These are phyloP conservation scores for Cosmorhoe ocellata DNA, from an alignment of 2,888 invertebrate species.

Conservation along the genomic window DNA sequence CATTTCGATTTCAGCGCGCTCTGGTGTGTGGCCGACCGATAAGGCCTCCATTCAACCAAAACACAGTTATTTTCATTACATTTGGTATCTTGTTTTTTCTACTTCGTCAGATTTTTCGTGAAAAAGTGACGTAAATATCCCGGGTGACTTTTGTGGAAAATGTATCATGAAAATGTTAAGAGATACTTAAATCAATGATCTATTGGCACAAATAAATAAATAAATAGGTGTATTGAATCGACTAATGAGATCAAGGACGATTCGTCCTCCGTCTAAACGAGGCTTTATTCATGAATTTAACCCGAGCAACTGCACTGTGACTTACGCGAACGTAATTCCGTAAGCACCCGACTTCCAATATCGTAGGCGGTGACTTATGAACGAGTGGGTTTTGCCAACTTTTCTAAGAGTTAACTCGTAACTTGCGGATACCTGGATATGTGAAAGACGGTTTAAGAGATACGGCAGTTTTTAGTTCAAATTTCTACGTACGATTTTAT, in stretches of 20 bases:
- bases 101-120: slow-evolving; percentile 7
- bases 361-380: slow-evolving; percentile 47
- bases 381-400: slow-evolving; percentile 50
- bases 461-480: slow-evolving; percentile 11
- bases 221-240: no score
- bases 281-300: background rate
- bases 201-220: no score
- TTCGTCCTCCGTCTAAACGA: no score
- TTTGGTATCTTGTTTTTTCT: slow-evolving; percentile 31
- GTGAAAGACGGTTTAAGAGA: slow-evolving; percentile 15
- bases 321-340: slow-evolving; percentile 28
- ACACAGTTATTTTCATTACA: slow-evolving; percentile 46
- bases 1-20: slow-evolving; percentile 53
- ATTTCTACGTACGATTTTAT: no score
- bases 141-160: no score
- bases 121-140: background rate
- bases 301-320: slow-evolving; percentile 15
- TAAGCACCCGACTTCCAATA: slow-evolving; percentile 40
- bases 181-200: no score
- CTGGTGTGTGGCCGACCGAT: slow-evolving; percentile 46
- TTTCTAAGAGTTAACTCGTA: slow-evolving; percentile 48
- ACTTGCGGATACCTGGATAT: slow-evolving; percentile 30
- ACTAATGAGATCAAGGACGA: no score
- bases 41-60: slow-evolving; percentile 41
- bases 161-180: no score